These are phyloP conservation scores for Eupithecia inturbata DNA, from an alignment of 2,888 invertebrate species.

Conservation along the genomic window DNA sequence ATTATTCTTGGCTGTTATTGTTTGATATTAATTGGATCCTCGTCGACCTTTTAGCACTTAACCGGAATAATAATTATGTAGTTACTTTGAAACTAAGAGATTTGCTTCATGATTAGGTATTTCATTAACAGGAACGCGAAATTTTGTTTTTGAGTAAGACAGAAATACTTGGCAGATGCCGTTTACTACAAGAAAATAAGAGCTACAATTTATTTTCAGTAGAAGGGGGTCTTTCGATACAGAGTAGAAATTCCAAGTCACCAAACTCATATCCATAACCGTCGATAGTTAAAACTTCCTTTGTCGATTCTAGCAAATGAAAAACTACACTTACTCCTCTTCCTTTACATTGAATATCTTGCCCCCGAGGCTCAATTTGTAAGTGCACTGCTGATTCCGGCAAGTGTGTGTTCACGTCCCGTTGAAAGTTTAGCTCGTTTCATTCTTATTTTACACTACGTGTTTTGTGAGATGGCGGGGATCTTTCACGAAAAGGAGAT, in stretches of 20 bases:
- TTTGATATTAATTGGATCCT: slow-evolving; percentile 27
- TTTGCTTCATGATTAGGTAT: not conserved
- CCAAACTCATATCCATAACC: too few species aligned
- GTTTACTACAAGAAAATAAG: not conserved
- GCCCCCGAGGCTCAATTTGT: too few species aligned
- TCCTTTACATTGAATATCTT: too few species aligned
- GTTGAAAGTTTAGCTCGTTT: too few species aligned
- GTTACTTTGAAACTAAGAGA: slow-evolving; percentile 5
- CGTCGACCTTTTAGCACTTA: slow-evolving; percentile 17
- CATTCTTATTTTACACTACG: not conserved
- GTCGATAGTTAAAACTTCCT: too few species aligned
- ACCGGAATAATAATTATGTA: slow-evolving; percentile 1
- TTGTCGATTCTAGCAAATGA: too few species aligned
- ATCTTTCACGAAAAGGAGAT: too few species aligned
- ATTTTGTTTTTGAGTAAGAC: not conserved
- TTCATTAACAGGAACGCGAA: slow-evolving; percentile 2
- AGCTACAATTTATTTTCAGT: too few species aligned
- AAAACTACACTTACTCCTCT: too few species aligned
- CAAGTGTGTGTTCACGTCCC: too few species aligned
- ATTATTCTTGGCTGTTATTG: slow-evolving; percentile 19
- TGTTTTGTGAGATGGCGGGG: not conserved
- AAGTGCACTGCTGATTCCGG: too few species aligned
- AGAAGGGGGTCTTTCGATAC: not conserved
- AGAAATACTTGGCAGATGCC: not conserved
- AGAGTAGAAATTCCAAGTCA: too few species aligned